Evolutionary conservation across 2,113 vertebrate genomes (phyloP).

Genomic region (Gobio gobio): DNA sequence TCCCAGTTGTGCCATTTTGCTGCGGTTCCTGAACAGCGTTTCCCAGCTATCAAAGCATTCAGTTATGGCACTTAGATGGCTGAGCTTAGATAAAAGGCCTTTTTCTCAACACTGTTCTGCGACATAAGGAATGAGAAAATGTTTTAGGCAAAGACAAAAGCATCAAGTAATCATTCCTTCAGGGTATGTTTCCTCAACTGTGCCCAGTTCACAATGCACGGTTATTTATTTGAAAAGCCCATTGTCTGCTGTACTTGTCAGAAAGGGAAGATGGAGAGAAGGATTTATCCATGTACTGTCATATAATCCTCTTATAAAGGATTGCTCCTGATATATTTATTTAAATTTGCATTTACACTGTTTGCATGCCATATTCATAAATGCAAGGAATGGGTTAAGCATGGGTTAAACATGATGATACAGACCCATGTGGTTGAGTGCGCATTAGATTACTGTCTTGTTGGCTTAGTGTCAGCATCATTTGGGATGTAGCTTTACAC

Average conservation of each 20-base stretch:
- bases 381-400: not conserved
- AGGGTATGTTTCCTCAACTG: conserved; percentile 13
- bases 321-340: not conserved
- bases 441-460: not conserved
- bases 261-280: not conserved
- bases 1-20: conserved; percentile 37
- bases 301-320: not conserved
- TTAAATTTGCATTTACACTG: not conserved
- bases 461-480: not conserved
- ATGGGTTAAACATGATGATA: not conserved
- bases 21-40: conserved; percentile 29
- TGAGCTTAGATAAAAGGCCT: conserved; percentile 6
- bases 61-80: conserved; percentile 19
- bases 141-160: conserved; percentile 42
- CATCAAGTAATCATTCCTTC: not conserved
- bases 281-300: not conserved
- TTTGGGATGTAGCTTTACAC: not conserved
- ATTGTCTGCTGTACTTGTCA: conserved; percentile 5
- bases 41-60: conserved; percentile 27
- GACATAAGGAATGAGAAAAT: not conserved
- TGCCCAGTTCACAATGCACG: not conserved
- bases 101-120: conserved; percentile 20
- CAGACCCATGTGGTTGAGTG: not conserved
- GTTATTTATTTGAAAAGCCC: not conserved
- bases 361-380: not conserved